Evolutionary conservation across 2,113 vertebrate species (phyloP).

Genomic region (Burhinus bistriatus): DNA sequence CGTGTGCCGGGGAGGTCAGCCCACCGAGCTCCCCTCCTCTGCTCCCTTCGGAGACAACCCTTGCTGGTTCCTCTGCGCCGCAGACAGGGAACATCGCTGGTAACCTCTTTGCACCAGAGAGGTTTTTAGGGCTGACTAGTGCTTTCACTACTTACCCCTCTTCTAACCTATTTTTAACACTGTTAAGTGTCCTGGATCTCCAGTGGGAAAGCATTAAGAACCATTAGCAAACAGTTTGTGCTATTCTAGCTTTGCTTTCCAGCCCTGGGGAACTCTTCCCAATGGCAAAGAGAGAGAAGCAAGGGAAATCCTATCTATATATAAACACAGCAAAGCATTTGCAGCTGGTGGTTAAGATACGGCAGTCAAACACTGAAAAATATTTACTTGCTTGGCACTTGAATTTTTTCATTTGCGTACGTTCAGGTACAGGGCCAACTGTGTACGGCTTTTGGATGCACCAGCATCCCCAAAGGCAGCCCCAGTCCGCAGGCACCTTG

Average conservation of each 20-base stretch:
- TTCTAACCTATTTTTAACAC: slow-evolving; percentile 20
- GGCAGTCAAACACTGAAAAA: slow-evolving; percentile 51
- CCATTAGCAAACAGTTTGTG: slow-evolving; percentile 41
- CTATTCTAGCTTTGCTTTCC: slow-evolving; percentile 38
- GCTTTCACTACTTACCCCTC: neutral
- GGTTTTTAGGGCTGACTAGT: neutral
- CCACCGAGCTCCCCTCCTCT: neutral
- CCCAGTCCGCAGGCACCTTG: neutral
- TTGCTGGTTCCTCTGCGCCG: neutral
- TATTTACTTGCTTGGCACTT: slow-evolving; percentile 31
- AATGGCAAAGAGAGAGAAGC: slow-evolving; percentile 17
- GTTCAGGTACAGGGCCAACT: neutral
- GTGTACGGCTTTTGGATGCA: neutral
- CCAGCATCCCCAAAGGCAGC: neutral
- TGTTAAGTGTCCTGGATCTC: slow-evolving; percentile 30
- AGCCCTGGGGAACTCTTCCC: slow-evolving; percentile 37
- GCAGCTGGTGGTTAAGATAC: slow-evolving; percentile 50
- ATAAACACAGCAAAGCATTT: slow-evolving; percentile 57
- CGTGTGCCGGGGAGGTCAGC: neutral
- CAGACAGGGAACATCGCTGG: neutral
- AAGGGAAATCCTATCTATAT: slow-evolving; percentile 52
- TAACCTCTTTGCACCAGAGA: neutral
- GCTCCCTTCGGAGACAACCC: neutral
- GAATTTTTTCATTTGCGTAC: neutral
- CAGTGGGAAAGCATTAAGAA: slow-evolving; percentile 13